A percentile compares a stretch with the other conserved stretches of the same genome.
Evolutionary conservation across 2,113 vertebrate species (phyloP).

Genomic region (zebrafish (Danio rerio)): DNA sequence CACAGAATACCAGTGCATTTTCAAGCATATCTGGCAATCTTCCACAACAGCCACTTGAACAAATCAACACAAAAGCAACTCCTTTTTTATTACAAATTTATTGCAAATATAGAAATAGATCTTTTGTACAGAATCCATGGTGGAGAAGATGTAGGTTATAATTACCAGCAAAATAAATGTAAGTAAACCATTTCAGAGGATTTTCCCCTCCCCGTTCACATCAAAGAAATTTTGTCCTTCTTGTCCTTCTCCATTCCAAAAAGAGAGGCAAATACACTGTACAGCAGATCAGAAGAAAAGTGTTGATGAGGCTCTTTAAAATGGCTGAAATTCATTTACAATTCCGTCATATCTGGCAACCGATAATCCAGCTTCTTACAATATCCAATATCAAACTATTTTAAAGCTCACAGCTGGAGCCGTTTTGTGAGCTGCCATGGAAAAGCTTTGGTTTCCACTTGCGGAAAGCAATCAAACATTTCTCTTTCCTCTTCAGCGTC

Average conservation of each 20-base stretch:
- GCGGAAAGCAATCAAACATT: background rate
- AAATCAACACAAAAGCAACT: background rate
- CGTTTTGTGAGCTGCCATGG: slow-evolving; percentile 31
- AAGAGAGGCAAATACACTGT: slow-evolving; percentile 60
- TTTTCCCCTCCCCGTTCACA: background rate
- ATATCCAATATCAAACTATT: slow-evolving; percentile 26
- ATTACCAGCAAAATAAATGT: slow-evolving; percentile 67
- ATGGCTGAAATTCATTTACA: slow-evolving; percentile 3
- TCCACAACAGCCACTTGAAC: background rate
- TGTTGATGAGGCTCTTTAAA: slow-evolving; percentile 23
- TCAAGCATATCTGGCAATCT: background rate
- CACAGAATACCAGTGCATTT: background rate
- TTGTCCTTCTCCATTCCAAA: background rate
- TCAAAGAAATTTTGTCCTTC: slow-evolving; percentile 27
- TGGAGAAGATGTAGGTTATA: slow-evolving; percentile 66
- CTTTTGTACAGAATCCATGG: slow-evolving; percentile 80
- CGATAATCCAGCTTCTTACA: slow-evolving; percentile 26
- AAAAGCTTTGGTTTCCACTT: slow-evolving; percentile 49
- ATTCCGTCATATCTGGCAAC: slow-evolving; percentile 21
- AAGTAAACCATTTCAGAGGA: slow-evolving; percentile 48
- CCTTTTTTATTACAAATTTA: slow-evolving; percentile 79
- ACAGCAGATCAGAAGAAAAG: slow-evolving; percentile 17
- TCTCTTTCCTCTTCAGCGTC: background rate
- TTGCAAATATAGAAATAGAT: slow-evolving; percentile 86
- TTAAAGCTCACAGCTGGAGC: background rate